Evolutionary conservation across 23 tunicate genomes (phyloP).

Genomic region (Botrylloides violaceus): DNA sequence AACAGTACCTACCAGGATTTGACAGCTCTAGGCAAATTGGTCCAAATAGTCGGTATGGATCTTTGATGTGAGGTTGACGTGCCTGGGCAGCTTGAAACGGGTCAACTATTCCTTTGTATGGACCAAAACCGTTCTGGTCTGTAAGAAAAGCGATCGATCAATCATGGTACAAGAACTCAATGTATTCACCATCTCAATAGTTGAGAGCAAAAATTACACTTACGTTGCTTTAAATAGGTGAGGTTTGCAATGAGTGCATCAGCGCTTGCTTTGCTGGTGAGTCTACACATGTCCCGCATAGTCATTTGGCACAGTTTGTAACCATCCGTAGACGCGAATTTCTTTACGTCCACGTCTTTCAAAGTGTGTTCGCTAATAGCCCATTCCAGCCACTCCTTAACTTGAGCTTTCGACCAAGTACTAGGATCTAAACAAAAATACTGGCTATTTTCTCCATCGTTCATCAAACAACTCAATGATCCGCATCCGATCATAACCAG

Average conservation of each 20-base stretch:
- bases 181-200: too few relatives aligned
- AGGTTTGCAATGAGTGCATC: slow-evolving; percentile 55
- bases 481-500: too few relatives aligned
- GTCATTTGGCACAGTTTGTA: slow-evolving; percentile 95
- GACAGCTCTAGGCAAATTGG: slow-evolving; percentile 94
- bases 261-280: slow-evolving; percentile 65
- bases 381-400: slow-evolving; percentile 71
- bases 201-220: too few relatives aligned
- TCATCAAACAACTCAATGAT: too few relatives aligned
- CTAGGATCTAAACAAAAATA: slow-evolving; percentile 50
- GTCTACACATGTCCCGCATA: slow-evolving; percentile 82
- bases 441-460: background rate
- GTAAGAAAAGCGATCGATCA: background rate
- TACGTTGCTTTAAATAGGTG: slow-evolving; percentile 74
- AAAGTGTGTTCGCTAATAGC: slow-evolving; percentile 48
- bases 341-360: slow-evolving; percentile 69
- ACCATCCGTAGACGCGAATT: slow-evolving; percentile 80
- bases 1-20: slow-evolving; percentile 62
- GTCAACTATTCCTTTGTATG: slow-evolving; percentile 74
- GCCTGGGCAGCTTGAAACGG: slow-evolving; percentile 93
- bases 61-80: slow-evolving; percentile 81
- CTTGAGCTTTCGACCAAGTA: slow-evolving; percentile 66
- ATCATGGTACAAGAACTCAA: background rate
- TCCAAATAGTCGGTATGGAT: slow-evolving; percentile 88
- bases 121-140: slow-evolving; percentile 29